Evolutionary conservation across 2,113 vertebrate genomes (phyloP).

Genomic region (Sylvicapra grimmia): DNA sequence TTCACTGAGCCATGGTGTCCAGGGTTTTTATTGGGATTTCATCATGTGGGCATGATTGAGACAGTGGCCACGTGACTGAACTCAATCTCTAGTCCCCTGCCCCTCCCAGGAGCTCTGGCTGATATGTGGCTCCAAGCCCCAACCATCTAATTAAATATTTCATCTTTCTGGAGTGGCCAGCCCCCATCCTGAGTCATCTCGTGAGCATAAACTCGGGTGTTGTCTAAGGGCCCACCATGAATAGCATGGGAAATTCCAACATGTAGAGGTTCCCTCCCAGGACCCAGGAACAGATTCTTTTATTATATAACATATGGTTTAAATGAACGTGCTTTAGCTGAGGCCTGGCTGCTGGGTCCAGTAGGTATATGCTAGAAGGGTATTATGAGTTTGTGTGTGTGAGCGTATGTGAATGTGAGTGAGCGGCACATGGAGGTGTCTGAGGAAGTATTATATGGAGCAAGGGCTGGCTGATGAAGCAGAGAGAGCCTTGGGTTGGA

Average conservation of each 20-base stretch:
- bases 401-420: background rate
- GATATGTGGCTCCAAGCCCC: background rate
- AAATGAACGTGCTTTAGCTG: background rate
- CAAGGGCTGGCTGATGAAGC: background rate
- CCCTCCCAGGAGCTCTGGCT: background rate
- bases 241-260: background rate
- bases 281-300: background rate
- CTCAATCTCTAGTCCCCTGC: background rate
- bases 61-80: background rate
- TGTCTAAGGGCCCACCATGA: background rate
- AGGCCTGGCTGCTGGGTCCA: background rate
- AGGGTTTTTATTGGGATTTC: background rate
- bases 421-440: background rate
- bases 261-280: background rate
- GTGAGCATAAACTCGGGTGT: background rate
- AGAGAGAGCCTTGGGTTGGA: background rate
- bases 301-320: background rate
- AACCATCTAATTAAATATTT: background rate
- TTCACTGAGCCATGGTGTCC: fast-evolving
- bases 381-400: background rate
- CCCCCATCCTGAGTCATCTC: background rate
- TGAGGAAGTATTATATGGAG: background rate
- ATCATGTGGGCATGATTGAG: background rate
- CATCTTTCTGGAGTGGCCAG: background rate
- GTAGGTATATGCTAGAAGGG: background rate